Base-by-base conservation (phyloP, 2,113 vertebrate species). In the Periophthalmodon schlosseri region DNA sequence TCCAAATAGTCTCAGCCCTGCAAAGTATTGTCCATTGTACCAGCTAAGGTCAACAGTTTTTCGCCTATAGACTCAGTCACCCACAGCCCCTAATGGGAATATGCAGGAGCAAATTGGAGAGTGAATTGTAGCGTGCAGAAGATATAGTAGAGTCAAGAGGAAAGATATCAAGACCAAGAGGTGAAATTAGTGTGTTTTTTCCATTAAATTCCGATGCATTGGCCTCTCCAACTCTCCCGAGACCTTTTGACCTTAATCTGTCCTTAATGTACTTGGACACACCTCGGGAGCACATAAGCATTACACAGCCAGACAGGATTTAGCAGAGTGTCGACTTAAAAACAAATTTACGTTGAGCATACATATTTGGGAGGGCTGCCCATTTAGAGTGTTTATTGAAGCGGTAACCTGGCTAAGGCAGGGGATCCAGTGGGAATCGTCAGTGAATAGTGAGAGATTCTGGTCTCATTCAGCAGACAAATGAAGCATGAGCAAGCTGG, bases 381-480 rank as follows among this genome's bases (percentile, higher is more conserved):
- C 88, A 84, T 91, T 89, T 85, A 70, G 75, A 83, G 81, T 84
- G 87, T 84, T 85, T 83, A 84, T 83, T 91, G 89, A 88, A 83
- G 89, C 88, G 83, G 73, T 60, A 58, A 83, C 60, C 68, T 16
- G 72, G 69, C 66, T 73, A 74, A 73, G 63, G 63, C 86, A 84
- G 75, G 84, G 78, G 87, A 88, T 89, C 84, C 79, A 76, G 82
- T 58, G 8, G 79, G 82, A 86, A 83, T 87, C 89, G 87, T 88
- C 49, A 46, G 84, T 80, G 86, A 87, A 87, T 88, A 80, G 77
- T 76, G 72, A 82, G 79, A 86, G 87, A 92, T 89, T 89, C 85
- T 86, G 88, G 86, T 90, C 87, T 91, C 88, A 86, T 91, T 91
- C 86, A 83, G 84, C 79, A 83, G 88, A 86, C 83, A 91, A 90